Conservation (phyloP, 1,140 invertebrate species). For the Gonatopus flavifemur region DNA sequence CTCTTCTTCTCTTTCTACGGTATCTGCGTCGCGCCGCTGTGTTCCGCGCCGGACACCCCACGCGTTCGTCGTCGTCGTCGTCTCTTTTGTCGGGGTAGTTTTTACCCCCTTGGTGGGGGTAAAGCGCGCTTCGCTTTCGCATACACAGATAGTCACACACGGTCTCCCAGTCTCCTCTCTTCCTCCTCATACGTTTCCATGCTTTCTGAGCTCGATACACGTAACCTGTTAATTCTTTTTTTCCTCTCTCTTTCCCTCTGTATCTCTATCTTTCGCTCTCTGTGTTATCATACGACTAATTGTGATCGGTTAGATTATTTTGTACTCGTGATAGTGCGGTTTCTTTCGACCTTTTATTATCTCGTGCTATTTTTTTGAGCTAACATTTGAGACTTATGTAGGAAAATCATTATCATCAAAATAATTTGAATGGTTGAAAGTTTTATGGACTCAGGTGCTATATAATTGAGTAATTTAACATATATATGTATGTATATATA, state of each 20-base stretch:
- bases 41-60: slow-evolving; percentile 55
- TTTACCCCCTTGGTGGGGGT: slow-evolving; percentile 53
- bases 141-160: neutral
- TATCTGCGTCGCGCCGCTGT: slow-evolving; percentile 40
- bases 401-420: too few relatives aligned
- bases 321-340: too few relatives aligned
- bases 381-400: too few relatives aligned
- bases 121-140: slow-evolving; percentile 16
- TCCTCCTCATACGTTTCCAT: slow-evolving; percentile 15
- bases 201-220: slow-evolving; percentile 4
- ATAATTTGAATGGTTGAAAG: too few relatives aligned
- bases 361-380: too few relatives aligned
- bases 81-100: slow-evolving; percentile 55
- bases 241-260: slow-evolving; percentile 4
- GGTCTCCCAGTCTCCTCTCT: slow-evolving; percentile 9
- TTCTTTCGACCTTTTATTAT: too few relatives aligned
- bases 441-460: too few relatives aligned
- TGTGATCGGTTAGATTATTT: too few relatives aligned
- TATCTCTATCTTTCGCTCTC: neutral
- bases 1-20: too few relatives aligned
- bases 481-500: too few relatives aligned
- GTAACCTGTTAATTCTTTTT: neutral
- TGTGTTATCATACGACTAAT: too few relatives aligned
- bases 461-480: too few relatives aligned
- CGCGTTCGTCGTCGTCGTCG: slow-evolving; percentile 42